phyloP scores from a whole-genome alignment of 2,888 invertebrate genomes.

The Plusia festucae region DNA sequence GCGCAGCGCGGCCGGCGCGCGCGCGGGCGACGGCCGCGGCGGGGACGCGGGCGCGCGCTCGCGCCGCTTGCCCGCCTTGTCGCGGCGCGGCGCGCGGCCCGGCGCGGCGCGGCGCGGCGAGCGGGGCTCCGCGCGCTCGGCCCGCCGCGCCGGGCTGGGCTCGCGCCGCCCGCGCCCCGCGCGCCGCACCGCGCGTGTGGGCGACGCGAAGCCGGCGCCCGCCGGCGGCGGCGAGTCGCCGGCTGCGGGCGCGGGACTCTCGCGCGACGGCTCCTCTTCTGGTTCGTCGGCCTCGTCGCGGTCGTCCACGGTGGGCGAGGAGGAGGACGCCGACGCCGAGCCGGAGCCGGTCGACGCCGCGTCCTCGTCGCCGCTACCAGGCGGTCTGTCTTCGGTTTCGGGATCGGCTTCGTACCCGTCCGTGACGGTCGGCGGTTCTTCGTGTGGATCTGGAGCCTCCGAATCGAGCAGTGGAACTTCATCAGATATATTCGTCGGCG shows the following conservation, averaged over 20 bases:
- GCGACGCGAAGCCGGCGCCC: conserved; percentile 36
- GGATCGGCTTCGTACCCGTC: conserved; percentile 60
- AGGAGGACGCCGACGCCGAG: conserved; percentile 63
- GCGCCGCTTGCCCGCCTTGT: conserved; percentile 39
- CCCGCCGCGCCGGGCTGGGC: conserved; percentile 51
- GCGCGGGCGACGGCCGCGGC: conserved; percentile 40
- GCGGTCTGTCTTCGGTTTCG: conserved; percentile 60
- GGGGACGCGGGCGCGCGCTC: conserved; percentile 40
- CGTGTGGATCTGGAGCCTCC: conserved; percentile 41
- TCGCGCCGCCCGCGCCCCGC: conserved; percentile 55
- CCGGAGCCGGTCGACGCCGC: conserved; percentile 66
- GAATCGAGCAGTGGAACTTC: conserved; percentile 19
- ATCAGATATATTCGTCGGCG: conserved; percentile 43
- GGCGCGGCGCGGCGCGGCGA: conserved; percentile 51
- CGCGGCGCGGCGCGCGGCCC: conserved; percentile 41
- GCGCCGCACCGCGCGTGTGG: conserved; percentile 57
- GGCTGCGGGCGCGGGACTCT: conserved; percentile 28
- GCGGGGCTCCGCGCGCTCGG: conserved; percentile 56
- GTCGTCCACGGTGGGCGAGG: conserved; percentile 58
- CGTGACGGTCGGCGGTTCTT: conserved; percentile 38
- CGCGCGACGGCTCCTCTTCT: conserved; percentile 10
- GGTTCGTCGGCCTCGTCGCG: conserved; percentile 47
- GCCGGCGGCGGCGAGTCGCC: conserved; percentile 22
- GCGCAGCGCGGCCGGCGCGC: conserved; percentile 66
- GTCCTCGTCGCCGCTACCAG: conserved; percentile 63